These are phyloP conservation scores for Cephalopterus ornatus DNA, from an alignment of 2,113 vertebrate species.

Conservation along the genomic window DNA sequence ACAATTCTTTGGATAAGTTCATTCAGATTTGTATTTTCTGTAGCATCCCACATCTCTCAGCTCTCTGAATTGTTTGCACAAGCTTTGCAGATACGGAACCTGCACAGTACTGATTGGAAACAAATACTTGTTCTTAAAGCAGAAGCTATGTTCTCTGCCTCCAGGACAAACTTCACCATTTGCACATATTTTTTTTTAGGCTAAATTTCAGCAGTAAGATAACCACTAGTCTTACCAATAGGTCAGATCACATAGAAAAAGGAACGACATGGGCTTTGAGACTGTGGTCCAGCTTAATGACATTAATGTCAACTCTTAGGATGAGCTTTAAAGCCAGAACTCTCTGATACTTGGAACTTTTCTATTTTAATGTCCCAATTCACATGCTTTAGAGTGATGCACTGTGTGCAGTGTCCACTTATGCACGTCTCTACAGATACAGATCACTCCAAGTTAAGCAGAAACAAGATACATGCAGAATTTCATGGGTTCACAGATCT, in stretches of 20 bases:
- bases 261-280: not conserved
- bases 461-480: not conserved
- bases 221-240: not conserved
- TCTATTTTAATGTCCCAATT: not conserved
- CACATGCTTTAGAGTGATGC: not conserved
- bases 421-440: not conserved
- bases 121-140: not conserved
- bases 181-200: not conserved
- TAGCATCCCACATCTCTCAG: not conserved
- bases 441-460: not conserved
- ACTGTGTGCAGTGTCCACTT: accelerated
- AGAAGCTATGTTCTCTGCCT: not conserved
- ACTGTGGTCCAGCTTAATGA: not conserved
- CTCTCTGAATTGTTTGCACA: not conserved
- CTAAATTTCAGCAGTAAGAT: not conserved
- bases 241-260: not conserved
- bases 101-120: not conserved
- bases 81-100: not conserved
- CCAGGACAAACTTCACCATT: not conserved
- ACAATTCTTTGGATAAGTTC: not conserved
- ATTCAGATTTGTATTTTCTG: not conserved
- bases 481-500: not conserved
- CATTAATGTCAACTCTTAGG: not conserved
- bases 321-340: not conserved
- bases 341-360: not conserved